These are phyloP conservation scores for Drosophila affinis DNA, from an alignment of 2,888 invertebrate genomes.

Conservation along the genomic window DNA sequence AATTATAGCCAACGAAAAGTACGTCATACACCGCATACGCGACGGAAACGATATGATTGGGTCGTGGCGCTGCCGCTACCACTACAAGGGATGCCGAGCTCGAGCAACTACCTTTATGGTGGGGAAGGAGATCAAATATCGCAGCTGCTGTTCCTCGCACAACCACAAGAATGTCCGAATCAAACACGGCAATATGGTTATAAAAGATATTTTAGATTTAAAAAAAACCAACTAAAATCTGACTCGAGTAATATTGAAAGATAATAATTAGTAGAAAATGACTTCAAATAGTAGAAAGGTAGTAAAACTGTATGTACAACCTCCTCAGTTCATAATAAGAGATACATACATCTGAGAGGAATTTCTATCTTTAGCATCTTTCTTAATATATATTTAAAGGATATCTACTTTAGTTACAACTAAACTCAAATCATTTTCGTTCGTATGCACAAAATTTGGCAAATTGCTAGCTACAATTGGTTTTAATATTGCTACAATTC, in stretches of 20 bases:
- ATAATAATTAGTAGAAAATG: background rate
- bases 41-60: constrained; percentile 44
- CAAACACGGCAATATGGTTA: background rate
- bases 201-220: background rate
- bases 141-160: constrained; percentile 63
- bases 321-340: too few species aligned
- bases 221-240: background rate
- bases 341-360: too few species aligned
- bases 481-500: too few species aligned
- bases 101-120: constrained; percentile 53
- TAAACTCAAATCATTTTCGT: background rate
- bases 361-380: too few species aligned
- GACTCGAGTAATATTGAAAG: background rate
- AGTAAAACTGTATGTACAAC: too few species aligned
- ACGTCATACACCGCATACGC: constrained; percentile 47
- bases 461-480: too few species aligned
- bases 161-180: constrained; percentile 37
- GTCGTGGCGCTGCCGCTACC: constrained; percentile 64
- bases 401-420: background rate
- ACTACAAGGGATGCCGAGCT: constrained; percentile 63
- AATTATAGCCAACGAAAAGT: constrained; percentile 48
- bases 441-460: background rate
- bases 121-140: constrained; percentile 66
- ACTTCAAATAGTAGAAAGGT: too few species aligned
- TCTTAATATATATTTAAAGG: background rate